These are phyloP conservation scores for Limulus polyphemus DNA, from an alignment of 2,888 invertebrate species.

Conservation along the genomic window DNA sequence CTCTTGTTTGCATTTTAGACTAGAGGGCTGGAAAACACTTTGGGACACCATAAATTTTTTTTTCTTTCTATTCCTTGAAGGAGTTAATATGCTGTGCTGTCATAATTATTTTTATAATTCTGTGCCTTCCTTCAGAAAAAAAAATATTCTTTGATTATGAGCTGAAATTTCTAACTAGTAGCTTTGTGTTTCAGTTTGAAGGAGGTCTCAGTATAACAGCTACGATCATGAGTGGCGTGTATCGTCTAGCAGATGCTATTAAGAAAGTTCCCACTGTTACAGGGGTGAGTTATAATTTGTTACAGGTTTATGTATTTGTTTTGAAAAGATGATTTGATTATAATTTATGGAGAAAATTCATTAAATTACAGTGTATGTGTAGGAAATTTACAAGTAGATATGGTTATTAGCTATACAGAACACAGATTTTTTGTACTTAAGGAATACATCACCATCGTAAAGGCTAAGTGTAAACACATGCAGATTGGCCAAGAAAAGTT, in stretches of 20 bases:
- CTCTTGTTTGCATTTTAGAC: too few relatives aligned
- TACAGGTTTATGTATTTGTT: slow-evolving; percentile 2
- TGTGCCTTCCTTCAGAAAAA: background rate
- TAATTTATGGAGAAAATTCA: background rate
- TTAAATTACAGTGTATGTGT: background rate
- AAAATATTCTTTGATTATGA: background rate
- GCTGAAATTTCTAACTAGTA: background rate
- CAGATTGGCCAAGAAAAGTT: too few relatives aligned
- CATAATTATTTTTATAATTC: too few relatives aligned
- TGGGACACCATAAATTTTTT: too few relatives aligned
- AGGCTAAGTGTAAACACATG: too few relatives aligned
- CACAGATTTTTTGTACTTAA: too few relatives aligned
- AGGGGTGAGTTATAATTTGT: slow-evolving; percentile 30
- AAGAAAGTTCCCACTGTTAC: slow-evolving; percentile 56
- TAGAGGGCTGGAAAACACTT: too few relatives aligned
- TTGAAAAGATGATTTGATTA: background rate
- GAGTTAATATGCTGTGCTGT: too few relatives aligned
- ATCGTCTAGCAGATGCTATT: slow-evolving; percentile 48
- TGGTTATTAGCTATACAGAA: too few relatives aligned
- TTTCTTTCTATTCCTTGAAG: too few relatives aligned
- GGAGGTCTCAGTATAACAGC: slow-evolving; percentile 52
- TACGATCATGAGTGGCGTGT: slow-evolving; percentile 49
- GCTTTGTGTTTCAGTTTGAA: slow-evolving; percentile 63
- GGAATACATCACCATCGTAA: too few relatives aligned
- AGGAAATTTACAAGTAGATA: background rate